Percentiles rank a stretch among this genome's conserved stretches.
These are phyloP conservation scores for Polietes domitor DNA, from an alignment of 2,888 invertebrate genomes.

Conservation along the genomic window DNA sequence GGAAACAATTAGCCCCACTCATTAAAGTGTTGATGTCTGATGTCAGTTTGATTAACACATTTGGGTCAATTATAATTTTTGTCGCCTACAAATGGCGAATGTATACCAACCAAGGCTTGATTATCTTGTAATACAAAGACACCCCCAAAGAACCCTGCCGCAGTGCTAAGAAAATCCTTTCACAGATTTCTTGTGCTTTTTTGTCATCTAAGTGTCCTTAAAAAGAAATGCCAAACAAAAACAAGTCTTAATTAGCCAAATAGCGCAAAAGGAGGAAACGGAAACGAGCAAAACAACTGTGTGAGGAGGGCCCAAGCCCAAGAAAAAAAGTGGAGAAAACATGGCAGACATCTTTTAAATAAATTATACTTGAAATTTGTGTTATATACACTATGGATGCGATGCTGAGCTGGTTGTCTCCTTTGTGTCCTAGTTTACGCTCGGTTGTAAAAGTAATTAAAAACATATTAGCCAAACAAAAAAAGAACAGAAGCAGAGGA, in stretches of 20 bases:
- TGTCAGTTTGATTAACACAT: conserved; percentile 19
- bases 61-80: conserved; percentile 16
- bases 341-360: conserved; percentile 26
- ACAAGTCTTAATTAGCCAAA: conserved; percentile 31
- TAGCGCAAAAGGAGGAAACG: background rate
- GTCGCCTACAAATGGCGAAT: background rate
- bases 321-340: background rate
- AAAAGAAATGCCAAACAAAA: background rate
- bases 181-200: background rate
- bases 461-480: conserved; percentile 48
- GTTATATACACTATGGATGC: conserved; percentile 1
- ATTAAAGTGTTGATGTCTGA: conserved; percentile 19
- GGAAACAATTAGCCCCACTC: background rate
- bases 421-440: conserved; percentile 19
- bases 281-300: conserved; percentile 1
- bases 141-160: too few relatives aligned
- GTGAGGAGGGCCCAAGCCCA: background rate
- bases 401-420: conserved; percentile 7
- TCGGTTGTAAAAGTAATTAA: conserved; percentile 47
- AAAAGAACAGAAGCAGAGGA: conserved; percentile 4
- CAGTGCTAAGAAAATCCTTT: background rate
- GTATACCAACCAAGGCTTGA: too few relatives aligned
- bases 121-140: too few relatives aligned
- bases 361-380: conserved; percentile 32
- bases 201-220: background rate